phyloP scores from a whole-genome alignment of 2,888 invertebrate genomes.

The Cosmia trapezina region DNA sequence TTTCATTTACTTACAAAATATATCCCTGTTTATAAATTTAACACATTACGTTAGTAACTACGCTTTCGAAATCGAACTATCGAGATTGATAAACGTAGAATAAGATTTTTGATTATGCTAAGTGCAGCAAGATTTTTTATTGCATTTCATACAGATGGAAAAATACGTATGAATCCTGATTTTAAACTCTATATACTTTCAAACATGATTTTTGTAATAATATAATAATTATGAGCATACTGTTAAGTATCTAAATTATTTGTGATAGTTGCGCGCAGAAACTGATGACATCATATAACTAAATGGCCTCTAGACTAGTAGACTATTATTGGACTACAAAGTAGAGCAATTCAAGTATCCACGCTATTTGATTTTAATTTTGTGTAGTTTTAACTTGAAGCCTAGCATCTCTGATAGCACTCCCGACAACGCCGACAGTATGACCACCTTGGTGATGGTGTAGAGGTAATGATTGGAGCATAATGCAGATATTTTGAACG shows the following conservation, averaged over 20 bases:
- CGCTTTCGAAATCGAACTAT: slow-evolving; percentile 6
- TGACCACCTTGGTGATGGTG: slow-evolving; percentile 98
- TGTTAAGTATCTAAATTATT: slow-evolving; percentile 17
- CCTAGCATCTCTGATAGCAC: slow-evolving; percentile 99
- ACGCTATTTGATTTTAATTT: slow-evolving; percentile 97
- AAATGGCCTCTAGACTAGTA: slow-evolving; percentile 60
- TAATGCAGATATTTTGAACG: slow-evolving; percentile 98
- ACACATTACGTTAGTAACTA: slow-evolving; percentile 27
- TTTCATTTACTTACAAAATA: slow-evolving; percentile 41
- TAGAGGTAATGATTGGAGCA: slow-evolving; percentile 99
- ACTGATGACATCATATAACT: slow-evolving; percentile 27
- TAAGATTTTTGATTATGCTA: slow-evolving; percentile 12
- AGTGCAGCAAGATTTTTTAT: neutral
- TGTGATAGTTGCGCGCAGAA: slow-evolving; percentile 16
- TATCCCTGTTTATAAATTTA: slow-evolving; percentile 54
- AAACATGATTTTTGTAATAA: slow-evolving; percentile 1
- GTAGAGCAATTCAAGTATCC: neutral
- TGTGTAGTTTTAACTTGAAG: slow-evolving; percentile 98
- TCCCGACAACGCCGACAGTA: slow-evolving; percentile 98
- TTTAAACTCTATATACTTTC: slow-evolving; percentile 3
- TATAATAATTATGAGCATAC: slow-evolving; percentile 20
- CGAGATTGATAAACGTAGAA: slow-evolving; percentile 9
- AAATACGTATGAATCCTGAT: neutral
- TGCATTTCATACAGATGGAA: slow-evolving; percentile 2
- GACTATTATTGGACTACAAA: slow-evolving; percentile 23